Base-by-base conservation (phyloP, 2,888 invertebrate species). In the Volucella bombylans region DNA sequence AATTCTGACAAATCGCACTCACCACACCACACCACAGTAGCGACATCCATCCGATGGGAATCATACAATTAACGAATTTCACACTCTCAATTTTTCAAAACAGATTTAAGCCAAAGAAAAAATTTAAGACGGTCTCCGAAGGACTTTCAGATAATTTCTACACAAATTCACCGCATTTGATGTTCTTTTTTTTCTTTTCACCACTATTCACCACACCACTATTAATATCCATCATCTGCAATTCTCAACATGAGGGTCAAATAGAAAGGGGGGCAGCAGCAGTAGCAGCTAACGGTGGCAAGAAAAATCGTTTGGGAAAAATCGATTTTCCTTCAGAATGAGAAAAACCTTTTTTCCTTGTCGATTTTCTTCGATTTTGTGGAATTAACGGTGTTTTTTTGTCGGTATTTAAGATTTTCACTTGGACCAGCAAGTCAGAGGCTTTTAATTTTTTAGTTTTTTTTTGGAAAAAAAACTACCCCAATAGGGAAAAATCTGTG, bases 321-420 rank as follows among this genome's bases (percentile, higher is more conserved):
- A 85, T 85, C 85, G 85, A 85, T 85, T 85, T 81, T 68, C 81
- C 71, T 68, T 76, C 61, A 61, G 80, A 61, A 74, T 67, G 69
- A 71, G 71, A 43, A 68, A 78, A 64, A 68, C 54, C 4, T 50
- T 67, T 83, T 45, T 41, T 61, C 64, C 31, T 49, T 14, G 9
- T n/a, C 49, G 8, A 23, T 38, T 71, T 71, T 71, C 41, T 14
- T 52, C 15, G 38, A 31, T 31, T 31, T 31, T 31, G 1, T 31
- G 14, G 23, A 59, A 49, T 54, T 12, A 23, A 38, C 31, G 15
- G 69, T 59, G 2, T 23, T 59, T 10, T n/a, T 47, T 10, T 57
- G 54, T 50, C 69, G n/a, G 14, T 45, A 59, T 61, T 8, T 14
- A 62, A 61, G 14, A 61, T 67, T 4, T 57, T 10, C 45, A 23